A percentile compares a stretch with the other conserved stretches of the same genome.
Conservation (phyloP, 2,797 vertebrate genomes). For the Toxotes lorentzi region DNA sequence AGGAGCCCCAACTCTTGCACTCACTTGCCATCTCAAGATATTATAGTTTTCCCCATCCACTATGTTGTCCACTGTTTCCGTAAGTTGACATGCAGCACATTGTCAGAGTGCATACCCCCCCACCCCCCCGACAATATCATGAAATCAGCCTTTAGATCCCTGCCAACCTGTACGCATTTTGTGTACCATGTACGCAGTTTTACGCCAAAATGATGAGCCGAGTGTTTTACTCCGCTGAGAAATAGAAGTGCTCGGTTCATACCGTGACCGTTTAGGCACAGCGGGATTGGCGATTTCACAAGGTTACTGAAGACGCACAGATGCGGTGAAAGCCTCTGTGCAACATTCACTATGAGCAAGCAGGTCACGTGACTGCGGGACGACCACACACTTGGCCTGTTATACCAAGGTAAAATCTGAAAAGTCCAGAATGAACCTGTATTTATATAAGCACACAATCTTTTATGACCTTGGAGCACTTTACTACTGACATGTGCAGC, state of each 20-base stretch:
- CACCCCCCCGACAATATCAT: conserved; percentile 12
- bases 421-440: background rate
- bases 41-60: conserved; percentile 7
- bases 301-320: conserved; percentile 9
- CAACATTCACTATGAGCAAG: background rate
- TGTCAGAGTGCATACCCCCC: conserved; percentile 29
- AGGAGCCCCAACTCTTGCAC: conserved; percentile 30
- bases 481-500: conserved; percentile 44
- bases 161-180: conserved; percentile 75
- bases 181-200: conserved; percentile 56
- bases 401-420: background rate
- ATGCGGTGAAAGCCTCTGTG: background rate
- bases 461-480: conserved; percentile 53
- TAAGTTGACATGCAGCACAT: conserved; percentile 31
- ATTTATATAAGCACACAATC: conserved; percentile 39
- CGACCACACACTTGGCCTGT: conserved; percentile 6
- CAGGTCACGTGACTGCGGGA: background rate
- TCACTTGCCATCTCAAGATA: conserved; percentile 35
- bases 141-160: conserved; percentile 47
- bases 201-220: conserved; percentile 37
- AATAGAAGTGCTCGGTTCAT: conserved; percentile 28
- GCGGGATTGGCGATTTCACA: conserved; percentile 6
- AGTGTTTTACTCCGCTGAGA: conserved; percentile 20
- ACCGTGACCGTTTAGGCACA: conserved; percentile 6
- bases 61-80: conserved; percentile 23